Base-by-base conservation (phyloP, 2,888 invertebrate species). In the Periphyllus acericola region DNA sequence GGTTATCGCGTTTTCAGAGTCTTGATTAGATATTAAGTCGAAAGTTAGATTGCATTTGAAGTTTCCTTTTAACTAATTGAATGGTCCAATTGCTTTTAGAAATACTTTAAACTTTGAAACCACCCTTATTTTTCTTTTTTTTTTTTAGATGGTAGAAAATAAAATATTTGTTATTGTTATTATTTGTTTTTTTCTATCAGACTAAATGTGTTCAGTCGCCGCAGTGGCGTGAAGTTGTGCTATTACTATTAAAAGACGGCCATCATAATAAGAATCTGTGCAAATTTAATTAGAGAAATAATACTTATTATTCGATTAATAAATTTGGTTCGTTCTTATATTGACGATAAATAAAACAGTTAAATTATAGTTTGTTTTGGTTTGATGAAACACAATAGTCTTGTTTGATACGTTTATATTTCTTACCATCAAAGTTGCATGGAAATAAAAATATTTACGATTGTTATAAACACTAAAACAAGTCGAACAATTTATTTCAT, bases 31-130 rank as follows among this genome's bases (percentile, higher is more conserved):
- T 76, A 76, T 66, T 32, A 46, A 46, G 29, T n/a, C 25, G 66
- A 76, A 76, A 76, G 32, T 76, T 68, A 76, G 76, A 76, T 84
- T 76, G 40, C 75, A 66, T 76, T 76, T 66, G 76, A 76, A 84
- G 76, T 84, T 83, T 84, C 66, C 84, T 84, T 84, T 84, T 68
- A 84, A 66, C 84, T 84, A 84, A 84, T 84, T 76, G 76, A 66
- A 84, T 72, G 76, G 46, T 76, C 34, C 84, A 11, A 76, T 66
- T 46, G 40, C 46, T 68, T 34, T 68, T 17, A 32, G 66, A 40
- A 21, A 60, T 19, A 29, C 74, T 60, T 6, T n/a, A n/a, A 55
- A 55, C 55, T 68, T 68, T 25, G 6, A 68, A 29, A 29, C 68
- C n/a, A 29, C 29, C 29, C 68, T 29, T 29, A 29, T 40, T 66